Evolutionary conservation across 2,113 vertebrate species (phyloP).

Genomic region (Cololabis saira): DNA sequence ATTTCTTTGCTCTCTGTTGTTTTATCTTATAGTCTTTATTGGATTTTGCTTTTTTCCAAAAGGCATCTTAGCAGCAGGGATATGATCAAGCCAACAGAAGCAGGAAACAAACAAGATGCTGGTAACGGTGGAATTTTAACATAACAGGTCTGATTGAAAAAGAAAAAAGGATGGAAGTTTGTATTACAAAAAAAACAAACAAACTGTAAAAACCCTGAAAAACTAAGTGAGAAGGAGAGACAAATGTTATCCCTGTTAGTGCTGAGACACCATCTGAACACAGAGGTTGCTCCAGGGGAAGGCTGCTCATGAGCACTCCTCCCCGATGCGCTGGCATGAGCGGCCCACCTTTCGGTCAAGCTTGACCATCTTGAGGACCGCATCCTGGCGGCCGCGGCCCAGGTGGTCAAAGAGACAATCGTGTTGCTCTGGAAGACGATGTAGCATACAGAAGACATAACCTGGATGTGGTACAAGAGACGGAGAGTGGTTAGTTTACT

Average conservation of each 20-base stretch:
- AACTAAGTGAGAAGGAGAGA: constrained; percentile 30
- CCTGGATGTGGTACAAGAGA: constrained; percentile 74
- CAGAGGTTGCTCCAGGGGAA: constrained; percentile 15
- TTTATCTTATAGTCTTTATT: constrained; percentile 33
- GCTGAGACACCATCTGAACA: constrained; percentile 47
- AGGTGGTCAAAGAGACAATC: constrained; percentile 98
- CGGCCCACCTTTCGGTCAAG: constrained; percentile 98
- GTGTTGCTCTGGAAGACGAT: constrained; percentile 97
- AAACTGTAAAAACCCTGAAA: constrained; percentile 40
- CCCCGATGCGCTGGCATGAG: constrained; percentile 98
- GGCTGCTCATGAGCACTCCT: constrained; percentile 91
- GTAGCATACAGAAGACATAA: constrained; percentile 98
- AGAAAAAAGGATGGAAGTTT: constrained; percentile 25
- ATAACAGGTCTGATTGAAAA: constrained; percentile 39
- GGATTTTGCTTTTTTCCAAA: constrained; percentile 57
- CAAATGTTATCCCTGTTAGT: constrained; percentile 58
- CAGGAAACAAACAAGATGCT: constrained; percentile 17
- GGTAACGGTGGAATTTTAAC: constrained; percentile 29
- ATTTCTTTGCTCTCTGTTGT: constrained; percentile 55
- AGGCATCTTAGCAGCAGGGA: constrained; percentile 71
- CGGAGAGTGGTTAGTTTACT: not conserved
- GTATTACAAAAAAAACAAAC: constrained; percentile 43
- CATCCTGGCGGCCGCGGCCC: constrained; percentile 96
- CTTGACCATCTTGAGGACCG: constrained; percentile 99
- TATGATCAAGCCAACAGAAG: constrained; percentile 54